Conservation (phyloP, 2,797 vertebrate genomes). For the Notamacropus eugenii region DNA sequence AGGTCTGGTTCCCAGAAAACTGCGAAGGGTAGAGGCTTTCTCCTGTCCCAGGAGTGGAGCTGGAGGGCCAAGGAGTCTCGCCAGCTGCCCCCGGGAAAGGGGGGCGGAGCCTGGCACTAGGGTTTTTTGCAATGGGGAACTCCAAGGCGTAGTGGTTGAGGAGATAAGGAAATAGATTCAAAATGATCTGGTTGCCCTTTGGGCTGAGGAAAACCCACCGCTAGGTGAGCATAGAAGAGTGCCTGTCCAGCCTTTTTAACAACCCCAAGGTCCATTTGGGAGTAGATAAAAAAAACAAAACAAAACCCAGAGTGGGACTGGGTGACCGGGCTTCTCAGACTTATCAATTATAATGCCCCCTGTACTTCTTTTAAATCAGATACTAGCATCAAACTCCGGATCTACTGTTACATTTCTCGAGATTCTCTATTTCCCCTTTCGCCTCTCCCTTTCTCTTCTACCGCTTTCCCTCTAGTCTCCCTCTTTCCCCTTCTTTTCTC, state of each 20-base stretch:
- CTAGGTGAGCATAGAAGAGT: background rate
- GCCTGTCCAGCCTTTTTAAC: background rate
- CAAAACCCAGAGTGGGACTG: background rate
- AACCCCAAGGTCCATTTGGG: background rate
- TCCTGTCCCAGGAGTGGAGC: background rate
- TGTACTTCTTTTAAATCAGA: background rate
- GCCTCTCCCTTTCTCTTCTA: background rate
- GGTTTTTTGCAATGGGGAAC: background rate
- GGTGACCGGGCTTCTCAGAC: background rate
- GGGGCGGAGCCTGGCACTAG: background rate
- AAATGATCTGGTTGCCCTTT: background rate
- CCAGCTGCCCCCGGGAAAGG: background rate
- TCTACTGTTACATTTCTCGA: background rate
- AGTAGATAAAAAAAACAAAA: background rate
- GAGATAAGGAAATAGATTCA: background rate
- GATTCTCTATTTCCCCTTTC: background rate
- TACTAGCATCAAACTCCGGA: background rate
- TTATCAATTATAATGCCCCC: background rate
- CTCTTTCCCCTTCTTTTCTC: background rate
- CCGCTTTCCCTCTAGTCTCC: background rate
- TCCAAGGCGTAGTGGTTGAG: background rate
- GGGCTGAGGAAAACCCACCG: background rate
- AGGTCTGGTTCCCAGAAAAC: background rate
- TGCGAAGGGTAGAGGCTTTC: background rate
- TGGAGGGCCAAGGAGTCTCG: background rate